Percentiles rank a stretch among this genome's conserved stretches.
Evolutionary conservation across 2,888 invertebrate genomes (phyloP).

Genomic region (Hoplodrina ambigua): DNA sequence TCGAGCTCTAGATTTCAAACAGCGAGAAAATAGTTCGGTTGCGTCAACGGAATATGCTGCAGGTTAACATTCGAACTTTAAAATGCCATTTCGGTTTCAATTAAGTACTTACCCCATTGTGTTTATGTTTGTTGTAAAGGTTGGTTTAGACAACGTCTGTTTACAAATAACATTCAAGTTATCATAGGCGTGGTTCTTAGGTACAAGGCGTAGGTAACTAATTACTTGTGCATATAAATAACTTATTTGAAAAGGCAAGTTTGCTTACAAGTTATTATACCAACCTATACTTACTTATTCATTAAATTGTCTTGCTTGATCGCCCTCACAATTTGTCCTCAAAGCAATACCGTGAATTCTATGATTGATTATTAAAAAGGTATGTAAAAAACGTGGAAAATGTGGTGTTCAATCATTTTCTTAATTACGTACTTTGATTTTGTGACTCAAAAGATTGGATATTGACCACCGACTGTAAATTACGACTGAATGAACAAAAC

Average conservation of each 20-base stretch:
- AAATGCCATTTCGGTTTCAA: constrained; percentile 58
- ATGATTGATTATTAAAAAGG: constrained; percentile 21
- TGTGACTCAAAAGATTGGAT: constrained; percentile 21
- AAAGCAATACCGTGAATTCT: constrained; percentile 26
- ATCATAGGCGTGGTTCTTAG: constrained; percentile 29
- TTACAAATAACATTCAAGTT: constrained; percentile 38
- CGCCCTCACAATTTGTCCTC: constrained; percentile 35
- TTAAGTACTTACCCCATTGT: constrained; percentile 56
- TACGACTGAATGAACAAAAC: constrained; percentile 4
- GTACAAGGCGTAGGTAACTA: neutral
- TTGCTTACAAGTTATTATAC: neutral
- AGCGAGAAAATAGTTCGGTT: constrained; percentile 64
- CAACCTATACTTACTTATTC: neutral
- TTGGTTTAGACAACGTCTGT: constrained; percentile 50
- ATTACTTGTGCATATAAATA: neutral
- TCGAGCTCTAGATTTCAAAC: constrained; percentile 65
- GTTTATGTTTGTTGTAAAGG: constrained; percentile 58
- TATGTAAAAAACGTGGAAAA: constrained; percentile 28
- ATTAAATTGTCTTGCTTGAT: constrained; percentile 23
- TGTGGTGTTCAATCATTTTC: constrained; percentile 23
- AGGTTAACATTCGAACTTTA: constrained; percentile 61
- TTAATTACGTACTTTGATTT: constrained; percentile 23
- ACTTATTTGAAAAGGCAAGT: constrained; percentile 1
- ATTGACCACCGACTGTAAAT: constrained; percentile 8
- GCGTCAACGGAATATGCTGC: constrained; percentile 60